Percentiles rank a stretch among this genome's conserved stretches.
These are phyloP conservation scores for Motacilla alba DNA, from an alignment of 2,113 vertebrate species.

Conservation along the genomic window DNA sequence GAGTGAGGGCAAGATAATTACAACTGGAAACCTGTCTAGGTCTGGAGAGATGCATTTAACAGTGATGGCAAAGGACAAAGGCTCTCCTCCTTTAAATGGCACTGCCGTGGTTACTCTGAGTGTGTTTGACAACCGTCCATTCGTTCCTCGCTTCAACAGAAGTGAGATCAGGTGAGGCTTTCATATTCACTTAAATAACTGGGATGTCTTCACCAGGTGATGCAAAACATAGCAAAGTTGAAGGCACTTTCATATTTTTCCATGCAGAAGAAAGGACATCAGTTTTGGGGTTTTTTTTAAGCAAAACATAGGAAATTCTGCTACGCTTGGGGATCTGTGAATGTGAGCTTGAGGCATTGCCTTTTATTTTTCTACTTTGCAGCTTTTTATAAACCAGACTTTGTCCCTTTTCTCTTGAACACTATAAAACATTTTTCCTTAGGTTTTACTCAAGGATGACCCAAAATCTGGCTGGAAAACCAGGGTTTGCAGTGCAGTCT, in stretches of 20 bases:
- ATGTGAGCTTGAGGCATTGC: neutral
- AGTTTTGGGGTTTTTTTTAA: neutral
- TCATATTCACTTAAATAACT: neutral
- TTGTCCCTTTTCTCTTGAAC: neutral
- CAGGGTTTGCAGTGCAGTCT: neutral
- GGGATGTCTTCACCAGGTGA: neutral
- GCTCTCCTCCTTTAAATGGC: slow-evolving; percentile 43
- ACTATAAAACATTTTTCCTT: neutral
- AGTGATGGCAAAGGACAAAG: slow-evolving; percentile 61
- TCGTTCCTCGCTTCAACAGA: slow-evolving; percentile 19
- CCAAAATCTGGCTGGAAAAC: neutral
- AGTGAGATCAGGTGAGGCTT: slow-evolving; percentile 57
- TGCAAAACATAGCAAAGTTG: neutral
- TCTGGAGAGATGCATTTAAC: slow-evolving; percentile 29
- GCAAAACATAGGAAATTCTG: neutral
- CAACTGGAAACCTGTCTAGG: slow-evolving; percentile 27
- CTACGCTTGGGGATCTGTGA: neutral
- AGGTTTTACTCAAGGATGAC: neutral
- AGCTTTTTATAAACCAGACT: neutral
- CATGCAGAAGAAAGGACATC: neutral
- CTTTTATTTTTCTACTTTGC: neutral
- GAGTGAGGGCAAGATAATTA: slow-evolving; percentile 52
- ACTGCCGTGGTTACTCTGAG: slow-evolving; percentile 21
- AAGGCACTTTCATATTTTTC: neutral
- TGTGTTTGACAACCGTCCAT: slow-evolving; percentile 7